Evolutionary conservation across 23 tunicate species (phyloP), one percentile per base, ranked within the genome.

Genomic region (Phallusia fumigata): DNA sequence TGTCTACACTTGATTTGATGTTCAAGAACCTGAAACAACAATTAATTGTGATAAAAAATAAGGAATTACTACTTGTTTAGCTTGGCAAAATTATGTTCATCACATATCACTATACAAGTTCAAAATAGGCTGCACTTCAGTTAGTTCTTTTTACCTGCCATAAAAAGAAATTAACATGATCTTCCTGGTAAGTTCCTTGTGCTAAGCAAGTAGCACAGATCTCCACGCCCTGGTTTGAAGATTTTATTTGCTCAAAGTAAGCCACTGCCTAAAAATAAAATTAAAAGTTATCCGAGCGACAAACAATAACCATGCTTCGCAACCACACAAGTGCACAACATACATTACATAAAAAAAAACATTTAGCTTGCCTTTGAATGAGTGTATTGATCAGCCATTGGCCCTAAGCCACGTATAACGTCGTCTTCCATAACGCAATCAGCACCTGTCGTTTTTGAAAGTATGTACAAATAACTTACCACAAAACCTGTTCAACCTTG

Each of bases 241-340:
- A 73, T 74, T 94, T 94, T 16, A 89, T 51, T 53, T 82, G 84
- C 72, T 94, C 98, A 79, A 94, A 94, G 74, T 89, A 94, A 33
- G 86, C 88, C 0, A 84, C 73, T 33, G 88, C 94, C 94, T 89
- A 30, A 77, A 88, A 58, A 24, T 74, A 74, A 58, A 58, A 58
- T 58, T 6, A 58, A 58, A 24, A 24, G 15, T 24, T 58, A 24
- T 24, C 3, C 11, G 15, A 58, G 3, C 11, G 28, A 6, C 26
- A 74, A 30, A 28, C 12, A 74, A 32, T 33, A 11, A 18, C 12
- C 32, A 15, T 69, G 24, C 76, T 26, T 24, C 21, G 16, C 16
- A 69, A 13, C 30, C 12, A 12, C 15, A 76, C 32, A n/a, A 16
- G 34, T 36, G 53, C 53, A 44, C 6, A 19, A 36, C 6, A 31